Percentiles rank a stretch among this genome's conserved stretches.
phyloP scores from a whole-genome alignment of 2,797 vertebrate genomes.

The Babyrousa celebensis region DNA sequence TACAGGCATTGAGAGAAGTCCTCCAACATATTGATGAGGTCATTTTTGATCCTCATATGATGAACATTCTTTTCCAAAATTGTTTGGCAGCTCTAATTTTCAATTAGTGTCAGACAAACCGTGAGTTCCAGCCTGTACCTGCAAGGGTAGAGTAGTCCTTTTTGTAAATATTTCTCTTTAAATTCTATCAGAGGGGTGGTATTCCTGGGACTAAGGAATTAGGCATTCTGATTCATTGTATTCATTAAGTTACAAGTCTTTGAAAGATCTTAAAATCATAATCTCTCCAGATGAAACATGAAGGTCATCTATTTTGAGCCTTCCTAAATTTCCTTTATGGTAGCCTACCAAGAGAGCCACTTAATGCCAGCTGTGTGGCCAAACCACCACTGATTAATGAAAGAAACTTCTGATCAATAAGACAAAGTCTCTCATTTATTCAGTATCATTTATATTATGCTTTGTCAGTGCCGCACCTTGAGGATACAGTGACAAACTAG shows the following conservation, averaged over 20 bases:
- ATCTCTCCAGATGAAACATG: conserved; percentile 37
- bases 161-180: neutral
- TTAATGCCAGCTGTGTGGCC: neutral
- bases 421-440: neutral
- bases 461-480: neutral
- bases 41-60: conserved; percentile 41
- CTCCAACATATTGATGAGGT: neutral
- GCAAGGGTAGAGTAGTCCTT: neutral
- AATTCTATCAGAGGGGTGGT: neutral
- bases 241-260: neutral
- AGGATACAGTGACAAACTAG: neutral
- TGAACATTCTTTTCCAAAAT: conserved; percentile 41
- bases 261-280: conserved; percentile 55
- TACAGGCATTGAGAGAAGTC: neutral
- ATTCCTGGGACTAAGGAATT: neutral
- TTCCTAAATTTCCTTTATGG: neutral
- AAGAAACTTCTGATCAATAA: neutral
- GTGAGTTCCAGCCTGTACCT: neutral
- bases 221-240: neutral
- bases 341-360: neutral
- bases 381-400: neutral
- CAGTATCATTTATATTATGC: neutral
- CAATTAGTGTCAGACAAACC: neutral
- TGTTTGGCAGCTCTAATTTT: conserved; percentile 13
- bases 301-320: neutral